These are phyloP conservation scores for Carcina quercana DNA, from an alignment of 2,888 invertebrate species.

Conservation along the genomic window DNA sequence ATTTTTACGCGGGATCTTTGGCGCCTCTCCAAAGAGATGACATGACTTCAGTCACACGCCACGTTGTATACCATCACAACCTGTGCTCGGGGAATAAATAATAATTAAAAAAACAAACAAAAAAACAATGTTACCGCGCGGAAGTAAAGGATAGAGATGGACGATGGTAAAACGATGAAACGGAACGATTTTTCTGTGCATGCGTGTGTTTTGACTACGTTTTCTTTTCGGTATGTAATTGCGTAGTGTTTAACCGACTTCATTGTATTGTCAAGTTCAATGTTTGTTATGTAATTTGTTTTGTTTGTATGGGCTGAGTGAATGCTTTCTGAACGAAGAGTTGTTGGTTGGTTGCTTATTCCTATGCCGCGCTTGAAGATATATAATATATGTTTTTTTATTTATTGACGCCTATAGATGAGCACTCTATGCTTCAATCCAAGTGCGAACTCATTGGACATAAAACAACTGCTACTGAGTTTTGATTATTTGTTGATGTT, in stretches of 20 bases:
- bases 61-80: constrained; percentile 32
- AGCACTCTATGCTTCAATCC: too few species aligned
- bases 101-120: constrained; percentile 23
- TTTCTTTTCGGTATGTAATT: constrained; percentile 24
- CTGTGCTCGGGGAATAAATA: constrained; percentile 23
- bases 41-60: constrained; percentile 38
- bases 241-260: constrained; percentile 34
- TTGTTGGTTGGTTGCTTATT: too few species aligned
- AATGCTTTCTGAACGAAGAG: too few species aligned
- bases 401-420: too few species aligned
- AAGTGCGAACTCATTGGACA: too few species aligned
- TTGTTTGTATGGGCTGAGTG: constrained; percentile 15
- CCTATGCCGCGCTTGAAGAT: too few species aligned
- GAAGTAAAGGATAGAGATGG: constrained; percentile 55
- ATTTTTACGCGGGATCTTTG: constrained; percentile 30
- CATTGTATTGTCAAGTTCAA: constrained; percentile 40
- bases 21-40: constrained; percentile 44
- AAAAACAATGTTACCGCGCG: constrained; percentile 48
- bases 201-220: constrained; percentile 11
- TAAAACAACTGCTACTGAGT: too few species aligned
- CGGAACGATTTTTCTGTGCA: constrained; percentile 18
- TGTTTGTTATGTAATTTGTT: constrained; percentile 52
- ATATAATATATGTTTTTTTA: too few species aligned
- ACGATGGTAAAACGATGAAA: constrained; percentile 43
- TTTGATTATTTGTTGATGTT: too few species aligned